A percentile compares a stretch with the other conserved stretches of the same genome.
Evolutionary conservation across 2,888 invertebrate genomes (phyloP).

Genomic region (Cheilosia urbana): DNA sequence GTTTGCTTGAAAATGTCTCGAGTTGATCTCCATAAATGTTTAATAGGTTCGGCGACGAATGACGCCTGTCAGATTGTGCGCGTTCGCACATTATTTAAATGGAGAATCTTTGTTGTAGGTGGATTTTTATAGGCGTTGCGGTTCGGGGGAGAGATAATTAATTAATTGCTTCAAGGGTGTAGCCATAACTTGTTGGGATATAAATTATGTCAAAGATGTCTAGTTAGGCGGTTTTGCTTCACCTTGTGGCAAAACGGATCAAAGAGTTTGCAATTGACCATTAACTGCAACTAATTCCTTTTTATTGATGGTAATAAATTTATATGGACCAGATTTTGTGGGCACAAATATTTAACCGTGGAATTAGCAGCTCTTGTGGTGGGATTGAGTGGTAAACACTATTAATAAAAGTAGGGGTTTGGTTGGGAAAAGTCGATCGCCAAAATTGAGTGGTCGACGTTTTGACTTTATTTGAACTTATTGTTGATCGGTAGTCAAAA

Average conservation of each 20-base stretch:
- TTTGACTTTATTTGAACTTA: too few species aligned
- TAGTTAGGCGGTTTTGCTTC: constrained; percentile 18
- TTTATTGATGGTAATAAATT: neutral
- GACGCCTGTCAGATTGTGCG: constrained; percentile 59
- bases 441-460: too few species aligned
- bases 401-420: too few species aligned
- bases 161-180: constrained; percentile 51
- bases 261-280: constrained; percentile 5
- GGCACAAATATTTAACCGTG: too few species aligned
- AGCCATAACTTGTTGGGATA: constrained; percentile 30
- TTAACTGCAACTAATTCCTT: constrained; percentile 29
- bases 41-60: constrained; percentile 47
- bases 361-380: too few species aligned
- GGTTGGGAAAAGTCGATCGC: too few species aligned
- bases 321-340: too few species aligned
- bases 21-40: constrained; percentile 29
- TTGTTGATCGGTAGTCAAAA: too few species aligned
- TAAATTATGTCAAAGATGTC: constrained; percentile 16
- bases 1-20: constrained; percentile 21
- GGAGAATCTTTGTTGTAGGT: constrained; percentile 17
- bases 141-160: constrained; percentile 30
- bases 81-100: constrained; percentile 56
- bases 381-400: too few species aligned
- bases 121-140: constrained; percentile 43
- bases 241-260: constrained; percentile 6